These are phyloP conservation scores for Panurus biarmicus DNA, from an alignment of 2,113 vertebrate species.

Conservation along the genomic window DNA sequence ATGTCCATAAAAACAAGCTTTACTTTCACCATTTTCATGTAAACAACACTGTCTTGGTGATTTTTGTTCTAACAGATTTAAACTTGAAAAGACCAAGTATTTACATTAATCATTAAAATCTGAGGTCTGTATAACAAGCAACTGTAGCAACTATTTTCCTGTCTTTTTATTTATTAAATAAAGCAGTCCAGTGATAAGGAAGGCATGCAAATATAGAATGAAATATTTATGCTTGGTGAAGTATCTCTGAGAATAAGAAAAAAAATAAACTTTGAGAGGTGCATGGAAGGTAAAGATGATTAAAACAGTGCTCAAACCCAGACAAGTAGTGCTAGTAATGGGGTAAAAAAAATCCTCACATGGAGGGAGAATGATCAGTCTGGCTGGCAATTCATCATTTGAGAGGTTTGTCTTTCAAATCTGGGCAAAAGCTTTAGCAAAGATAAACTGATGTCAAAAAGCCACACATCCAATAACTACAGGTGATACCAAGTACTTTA, in stretches of 20 bases:
- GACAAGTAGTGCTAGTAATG: not conserved
- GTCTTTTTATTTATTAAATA: slow-evolving; percentile 7
- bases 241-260: not conserved
- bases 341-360: not conserved
- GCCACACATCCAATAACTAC: not conserved
- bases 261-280: not conserved
- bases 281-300: not conserved
- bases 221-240: not conserved
- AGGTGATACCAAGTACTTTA: not conserved
- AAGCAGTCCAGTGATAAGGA: not conserved
- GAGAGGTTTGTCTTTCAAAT: not conserved
- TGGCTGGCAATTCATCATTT: not conserved
- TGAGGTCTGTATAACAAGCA: not conserved
- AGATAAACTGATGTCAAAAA: not conserved
- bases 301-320: not conserved
- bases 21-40: not conserved
- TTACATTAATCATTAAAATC: not conserved
- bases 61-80: not conserved
- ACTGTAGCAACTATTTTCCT: not conserved
- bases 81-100: not conserved
- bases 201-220: not conserved
- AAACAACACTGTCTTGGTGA: not conserved
- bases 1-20: not conserved
- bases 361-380: not conserved
- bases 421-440: not conserved